Conservation (phyloP, 2,797 vertebrate genomes). For the Epinephelus coioides region DNA sequence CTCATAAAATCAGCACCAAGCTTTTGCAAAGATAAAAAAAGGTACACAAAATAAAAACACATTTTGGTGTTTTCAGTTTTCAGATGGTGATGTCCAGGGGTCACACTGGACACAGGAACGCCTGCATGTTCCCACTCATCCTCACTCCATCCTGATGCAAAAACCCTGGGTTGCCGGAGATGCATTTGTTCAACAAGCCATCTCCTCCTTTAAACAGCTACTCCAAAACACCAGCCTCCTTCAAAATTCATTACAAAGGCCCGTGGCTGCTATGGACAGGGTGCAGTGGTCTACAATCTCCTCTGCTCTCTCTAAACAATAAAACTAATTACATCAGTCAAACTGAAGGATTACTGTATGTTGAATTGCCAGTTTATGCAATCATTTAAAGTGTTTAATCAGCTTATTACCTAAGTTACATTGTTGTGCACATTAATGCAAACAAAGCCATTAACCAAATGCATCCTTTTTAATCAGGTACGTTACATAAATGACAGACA, state of each 20-base stretch:
- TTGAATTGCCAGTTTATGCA: slow-evolving; percentile 1
- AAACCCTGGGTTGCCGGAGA: background rate
- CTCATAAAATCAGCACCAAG: background rate
- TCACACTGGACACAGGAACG: background rate
- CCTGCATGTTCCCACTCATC: background rate
- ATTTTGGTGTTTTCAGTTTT: background rate
- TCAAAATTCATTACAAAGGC: background rate
- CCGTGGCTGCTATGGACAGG: background rate
- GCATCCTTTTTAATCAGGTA: slow-evolving; percentile 21
- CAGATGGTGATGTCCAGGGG: background rate
- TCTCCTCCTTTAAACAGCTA: background rate
- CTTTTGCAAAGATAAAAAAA: background rate
- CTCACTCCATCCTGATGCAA: background rate
- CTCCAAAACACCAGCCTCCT: background rate
- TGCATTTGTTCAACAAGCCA: background rate
- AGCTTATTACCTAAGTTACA: slow-evolving; percentile 12
- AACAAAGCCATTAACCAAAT: slow-evolving; percentile 35
- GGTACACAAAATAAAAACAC: background rate
- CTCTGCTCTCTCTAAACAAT: background rate
- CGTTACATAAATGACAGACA: slow-evolving; percentile 11
- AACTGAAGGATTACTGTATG: slow-evolving; percentile 9
- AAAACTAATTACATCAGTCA: background rate
- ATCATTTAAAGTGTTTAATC: slow-evolving; percentile 21
- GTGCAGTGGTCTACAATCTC: background rate
- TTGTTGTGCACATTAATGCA: slow-evolving; percentile 21